Conservation (phyloP, 2,888 invertebrate genomes). For the Rotaria socialis region DNA sequence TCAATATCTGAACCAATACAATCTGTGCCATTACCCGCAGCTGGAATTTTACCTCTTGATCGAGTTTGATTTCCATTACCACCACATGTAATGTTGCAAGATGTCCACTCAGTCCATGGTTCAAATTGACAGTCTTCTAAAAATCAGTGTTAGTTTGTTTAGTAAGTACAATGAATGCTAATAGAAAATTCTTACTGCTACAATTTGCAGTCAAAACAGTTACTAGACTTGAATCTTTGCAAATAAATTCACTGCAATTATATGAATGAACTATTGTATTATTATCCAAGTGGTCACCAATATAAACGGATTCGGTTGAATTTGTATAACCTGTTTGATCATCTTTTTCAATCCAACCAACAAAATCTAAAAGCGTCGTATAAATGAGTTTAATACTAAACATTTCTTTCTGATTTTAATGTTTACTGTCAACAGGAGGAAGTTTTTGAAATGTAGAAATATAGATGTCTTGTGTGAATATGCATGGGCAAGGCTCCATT, state of each 20-base stretch:
- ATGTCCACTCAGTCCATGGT: slow-evolving; percentile 48
- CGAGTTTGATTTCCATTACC: slow-evolving; percentile 47
- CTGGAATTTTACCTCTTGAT: slow-evolving; percentile 44
- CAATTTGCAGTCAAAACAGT: neutral
- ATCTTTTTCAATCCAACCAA: slow-evolving; percentile 14
- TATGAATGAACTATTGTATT: slow-evolving; percentile 3
- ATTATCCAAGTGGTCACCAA: slow-evolving; percentile 1
- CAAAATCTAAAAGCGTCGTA: neutral
- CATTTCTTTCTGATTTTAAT: neutral
- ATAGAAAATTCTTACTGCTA: neutral
- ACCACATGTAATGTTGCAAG: slow-evolving; percentile 49
- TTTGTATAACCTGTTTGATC: neutral
- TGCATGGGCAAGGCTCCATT: neutral
- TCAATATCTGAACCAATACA: neutral
- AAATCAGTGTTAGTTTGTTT: neutral
- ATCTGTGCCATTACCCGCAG: neutral
- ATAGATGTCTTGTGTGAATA: neutral
- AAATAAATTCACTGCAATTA: neutral
- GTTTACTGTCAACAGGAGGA: neutral
- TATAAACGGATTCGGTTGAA: neutral
- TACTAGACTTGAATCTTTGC: neutral
- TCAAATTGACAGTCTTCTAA: neutral
- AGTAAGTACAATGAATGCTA: neutral
- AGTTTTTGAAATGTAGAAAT: neutral
- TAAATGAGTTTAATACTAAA: neutral